A percentile compares a stretch with the other conserved stretches of the same genome.
These are phyloP conservation scores for Stomatorhinus walkeri DNA, from an alignment of 2,797 vertebrate genomes.

Conservation along the genomic window DNA sequence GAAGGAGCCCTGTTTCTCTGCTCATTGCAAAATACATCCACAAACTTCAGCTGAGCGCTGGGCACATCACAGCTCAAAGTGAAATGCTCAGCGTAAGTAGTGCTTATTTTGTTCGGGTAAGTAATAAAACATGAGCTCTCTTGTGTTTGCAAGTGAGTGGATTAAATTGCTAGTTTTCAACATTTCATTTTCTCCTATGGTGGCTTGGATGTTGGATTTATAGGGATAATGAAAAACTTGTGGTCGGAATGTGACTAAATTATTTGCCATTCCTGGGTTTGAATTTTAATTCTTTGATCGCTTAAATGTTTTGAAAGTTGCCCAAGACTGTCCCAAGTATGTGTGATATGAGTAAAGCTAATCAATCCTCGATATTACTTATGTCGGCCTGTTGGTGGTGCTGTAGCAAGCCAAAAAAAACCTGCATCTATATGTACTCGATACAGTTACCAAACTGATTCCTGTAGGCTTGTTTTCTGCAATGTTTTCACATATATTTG, in stretches of 20 bases:
- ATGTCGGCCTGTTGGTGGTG: neutral
- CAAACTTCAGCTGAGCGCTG: neutral
- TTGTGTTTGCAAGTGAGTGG: neutral
- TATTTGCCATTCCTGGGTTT: neutral
- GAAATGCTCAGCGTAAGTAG: neutral
- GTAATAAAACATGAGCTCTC: neutral
- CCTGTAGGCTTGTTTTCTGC: neutral
- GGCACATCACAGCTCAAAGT: neutral
- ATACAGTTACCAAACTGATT: neutral
- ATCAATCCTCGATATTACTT: neutral
- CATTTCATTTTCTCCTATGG: neutral
- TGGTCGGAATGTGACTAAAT: neutral
- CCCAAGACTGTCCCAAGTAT: neutral
- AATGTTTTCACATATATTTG: neutral
- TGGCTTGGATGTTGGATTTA: neutral
- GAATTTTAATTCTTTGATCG: neutral
- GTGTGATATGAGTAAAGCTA: neutral
- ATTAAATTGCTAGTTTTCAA: neutral
- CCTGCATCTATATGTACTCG: neutral
- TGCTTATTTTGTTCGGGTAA: neutral
- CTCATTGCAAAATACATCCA: neutral
- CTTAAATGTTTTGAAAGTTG: neutral
- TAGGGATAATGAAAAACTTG: neutral
- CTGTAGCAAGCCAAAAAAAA: neutral
- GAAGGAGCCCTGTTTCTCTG: neutral